Evolutionary conservation across 2,113 vertebrate species (phyloP).

Genomic region (Sylvietta virens): DNA sequence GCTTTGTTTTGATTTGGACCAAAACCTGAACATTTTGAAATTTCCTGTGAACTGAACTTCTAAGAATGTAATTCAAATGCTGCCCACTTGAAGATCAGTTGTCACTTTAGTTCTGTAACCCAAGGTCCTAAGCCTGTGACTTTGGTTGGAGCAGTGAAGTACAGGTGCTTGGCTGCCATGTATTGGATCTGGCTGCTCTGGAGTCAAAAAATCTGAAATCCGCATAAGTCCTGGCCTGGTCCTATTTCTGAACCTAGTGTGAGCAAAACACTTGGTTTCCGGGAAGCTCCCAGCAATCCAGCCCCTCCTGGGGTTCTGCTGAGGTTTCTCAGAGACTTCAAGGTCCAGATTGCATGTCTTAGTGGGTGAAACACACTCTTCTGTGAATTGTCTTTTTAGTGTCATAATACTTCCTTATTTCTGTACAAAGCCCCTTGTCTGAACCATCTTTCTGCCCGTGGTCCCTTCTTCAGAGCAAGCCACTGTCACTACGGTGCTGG

Average conservation of each 20-base stretch:
- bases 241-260: not conserved
- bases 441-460: rapidly evolving
- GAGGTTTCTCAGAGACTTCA: not conserved
- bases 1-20: not conserved
- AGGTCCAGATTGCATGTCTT: not conserved
- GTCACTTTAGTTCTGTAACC: not conserved
- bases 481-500: not conserved
- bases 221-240: not conserved
- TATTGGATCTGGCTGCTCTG: not conserved
- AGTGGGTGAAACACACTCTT: not conserved
- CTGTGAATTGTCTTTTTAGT: not conserved
- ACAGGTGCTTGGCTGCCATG: not conserved
- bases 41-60: not conserved
- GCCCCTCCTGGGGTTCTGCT: not conserved
- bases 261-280: not conserved
- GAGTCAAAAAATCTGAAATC: not conserved
- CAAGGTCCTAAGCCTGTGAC: not conserved
- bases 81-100: not conserved
- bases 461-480: not conserved
- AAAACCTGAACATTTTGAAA: not conserved
- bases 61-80: not conserved
- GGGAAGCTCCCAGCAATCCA: not conserved
- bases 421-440: not conserved
- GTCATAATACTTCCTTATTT: not conserved
- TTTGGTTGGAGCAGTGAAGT: not conserved